Evolutionary conservation across 2,888 invertebrate species (phyloP), one percentile per base, ranked within the genome.

Genomic region (Zaprionus obscuricornis): DNA sequence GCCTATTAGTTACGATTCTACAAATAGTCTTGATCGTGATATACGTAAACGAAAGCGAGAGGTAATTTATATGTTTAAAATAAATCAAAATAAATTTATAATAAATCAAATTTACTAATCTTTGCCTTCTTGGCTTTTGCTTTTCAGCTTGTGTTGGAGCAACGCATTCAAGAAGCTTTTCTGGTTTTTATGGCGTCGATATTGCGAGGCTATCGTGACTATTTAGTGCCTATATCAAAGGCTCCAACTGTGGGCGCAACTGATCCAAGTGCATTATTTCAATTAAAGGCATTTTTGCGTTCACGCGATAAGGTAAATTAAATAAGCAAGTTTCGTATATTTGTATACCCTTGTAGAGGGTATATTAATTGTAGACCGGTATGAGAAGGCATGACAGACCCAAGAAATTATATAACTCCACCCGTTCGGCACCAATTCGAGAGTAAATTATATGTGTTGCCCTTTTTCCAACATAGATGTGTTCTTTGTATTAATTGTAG

Each of bases 161-260:
- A 97, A 75, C 95, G 96, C 90, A 98, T 99, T 66, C 98, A 99
- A 91, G 99, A 99, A 90, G 97, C 98, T 3, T 99, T 99, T 90
- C 92, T 99, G 18, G 94, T 97, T 49, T 99, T 98, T 88, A 99
- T 97, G 96, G 97, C 97, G 7, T 93, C 95, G 34, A 95, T 98
- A 55, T 90, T 99, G 65, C 96, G 96, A 88, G 98, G 98, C 0
- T 99, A 98, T 90, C 93, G 96, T 49, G 92, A 94, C 51, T 97
- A 93, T 89, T 92, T 99, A 60, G 93, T 97, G 76, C 98, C 98
- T 1, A 98, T 99, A 54, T 97, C 96, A 0, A 96, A 96, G 89
- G 97, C 97, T 3, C 98, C 98, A 0, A 96, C 96, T 0, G 94
- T 96, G 14, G 96, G 97, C 0, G 96, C 98, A 0, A 99, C 98